These are phyloP conservation scores for Daubentonia madagascariensis DNA, from an alignment of 2,113 vertebrate genomes.

Conservation along the genomic window DNA sequence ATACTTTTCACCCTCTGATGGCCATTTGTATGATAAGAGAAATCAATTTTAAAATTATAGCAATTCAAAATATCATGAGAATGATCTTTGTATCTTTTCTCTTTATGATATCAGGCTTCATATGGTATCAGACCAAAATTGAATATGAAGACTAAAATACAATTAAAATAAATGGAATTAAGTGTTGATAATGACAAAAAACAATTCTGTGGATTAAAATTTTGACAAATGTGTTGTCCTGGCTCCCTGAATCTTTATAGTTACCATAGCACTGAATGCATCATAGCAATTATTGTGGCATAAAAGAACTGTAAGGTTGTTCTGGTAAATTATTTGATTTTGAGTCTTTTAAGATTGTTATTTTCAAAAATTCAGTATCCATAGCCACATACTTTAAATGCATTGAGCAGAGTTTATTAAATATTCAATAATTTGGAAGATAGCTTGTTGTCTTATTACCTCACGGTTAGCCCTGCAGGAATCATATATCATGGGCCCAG, in stretches of 20 bases:
- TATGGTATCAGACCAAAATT: not conserved
- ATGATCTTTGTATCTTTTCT: not conserved
- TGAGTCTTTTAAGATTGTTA: not conserved
- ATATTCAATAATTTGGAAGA: constrained; percentile 17
- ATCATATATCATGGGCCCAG: not conserved
- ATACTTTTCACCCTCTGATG: not conserved
- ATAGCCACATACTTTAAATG: not conserved
- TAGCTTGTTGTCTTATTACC: not conserved
- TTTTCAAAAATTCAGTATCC: constrained; percentile 21
- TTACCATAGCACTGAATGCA: not conserved
- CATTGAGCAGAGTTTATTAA: not conserved
- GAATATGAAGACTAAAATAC: not conserved
- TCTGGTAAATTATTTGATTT: not conserved
- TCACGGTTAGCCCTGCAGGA: not conserved
- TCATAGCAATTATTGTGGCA: not conserved
- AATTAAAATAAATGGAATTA: not conserved
- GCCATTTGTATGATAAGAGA: not conserved
- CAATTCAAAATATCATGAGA: not conserved
- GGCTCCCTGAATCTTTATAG: not conserved
- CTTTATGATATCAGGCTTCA: not conserved
- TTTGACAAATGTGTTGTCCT: not conserved
- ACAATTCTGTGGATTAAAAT: not conserved
- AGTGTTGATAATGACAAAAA: not conserved
- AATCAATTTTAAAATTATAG: not conserved
- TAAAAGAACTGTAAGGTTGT: not conserved